Evolutionary conservation across 2,797 vertebrate species (phyloP).

Genomic region (Lagodon rhomboides): DNA sequence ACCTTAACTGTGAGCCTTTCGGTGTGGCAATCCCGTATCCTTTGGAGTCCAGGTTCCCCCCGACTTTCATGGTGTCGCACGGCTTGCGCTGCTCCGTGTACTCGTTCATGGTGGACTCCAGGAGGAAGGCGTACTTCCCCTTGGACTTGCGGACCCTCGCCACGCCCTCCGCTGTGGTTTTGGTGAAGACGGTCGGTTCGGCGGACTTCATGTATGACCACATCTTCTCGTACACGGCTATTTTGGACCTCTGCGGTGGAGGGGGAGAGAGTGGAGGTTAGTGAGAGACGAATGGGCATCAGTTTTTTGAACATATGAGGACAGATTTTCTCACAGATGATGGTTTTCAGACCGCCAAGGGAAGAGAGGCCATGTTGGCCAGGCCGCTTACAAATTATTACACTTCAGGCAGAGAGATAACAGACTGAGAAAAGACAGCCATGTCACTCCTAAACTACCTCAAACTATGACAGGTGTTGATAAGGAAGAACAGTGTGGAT

Average conservation of each 20-base stretch:
- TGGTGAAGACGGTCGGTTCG: slow-evolving; percentile 97
- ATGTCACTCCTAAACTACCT: not conserved
- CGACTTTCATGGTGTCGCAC: slow-evolving; percentile 99
- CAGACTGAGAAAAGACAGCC: not conserved
- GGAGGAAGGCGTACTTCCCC: slow-evolving; percentile 99
- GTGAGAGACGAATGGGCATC: not conserved
- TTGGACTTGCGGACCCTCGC: slow-evolving; percentile 98
- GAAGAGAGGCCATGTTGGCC: slow-evolving; percentile 1
- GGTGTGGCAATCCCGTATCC: slow-evolving; percentile 99
- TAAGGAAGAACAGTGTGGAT: not conserved
- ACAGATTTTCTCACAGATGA: slow-evolving; percentile 22
- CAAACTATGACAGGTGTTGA: not conserved
- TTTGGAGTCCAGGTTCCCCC: slow-evolving; percentile 99
- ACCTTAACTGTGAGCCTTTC: slow-evolving; percentile 99
- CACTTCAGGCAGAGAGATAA: slow-evolving; percentile 3
- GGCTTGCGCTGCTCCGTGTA: slow-evolving; percentile 99
- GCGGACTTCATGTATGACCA: slow-evolving; percentile 99
- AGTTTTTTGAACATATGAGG: not conserved
- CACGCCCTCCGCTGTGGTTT: slow-evolving; percentile 97
- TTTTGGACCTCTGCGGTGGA: slow-evolving; percentile 95
- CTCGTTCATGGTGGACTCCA: slow-evolving; percentile 99
- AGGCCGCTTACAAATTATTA: slow-evolving; percentile 4
- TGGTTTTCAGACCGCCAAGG: slow-evolving; percentile 8
- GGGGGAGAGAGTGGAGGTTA: slow-evolving; percentile 38
- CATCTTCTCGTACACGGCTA: slow-evolving; percentile 99